Base-by-base conservation (phyloP, 2,888 invertebrate genomes). In the Beris morrisii region DNA sequence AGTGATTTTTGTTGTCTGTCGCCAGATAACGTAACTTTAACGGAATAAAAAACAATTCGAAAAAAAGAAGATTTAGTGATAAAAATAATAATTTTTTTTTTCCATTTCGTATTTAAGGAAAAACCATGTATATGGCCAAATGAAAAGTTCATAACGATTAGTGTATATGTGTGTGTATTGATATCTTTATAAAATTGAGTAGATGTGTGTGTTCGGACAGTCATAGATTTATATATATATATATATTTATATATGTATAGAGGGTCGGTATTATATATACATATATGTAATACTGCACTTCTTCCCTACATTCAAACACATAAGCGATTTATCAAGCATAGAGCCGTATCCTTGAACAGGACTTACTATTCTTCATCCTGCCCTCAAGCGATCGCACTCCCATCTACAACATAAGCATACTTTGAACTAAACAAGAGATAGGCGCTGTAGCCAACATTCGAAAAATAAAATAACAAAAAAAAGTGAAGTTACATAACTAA, bases 361-460 rank as follows among this genome's bases (percentile, higher is more conserved):
- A 64, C 66, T 64, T 64, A 64, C 61, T 61, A 61, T 55, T 68
- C 66, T 68, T 57, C 61, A 64, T 66, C 57, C 66, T 68, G 66
- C 66, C 64, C 48, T 64, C 55, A 66, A 66, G 64, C 68, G 66
- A 68, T 68, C 68, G 54, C 55, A 68, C 66, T 54, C 44, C 68
- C 68, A 64, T 68, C 68, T 68, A 68, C 58, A 53, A 52, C 52
- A 65, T 7, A 22, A 15, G 31, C 55, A 61, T 65, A 38, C 5
- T 7, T 9, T 32, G 28, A 65, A 65, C 56, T 65, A 56, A 56
- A 30, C 12, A 48, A 59, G 48, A 22, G 52, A 50, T 11, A 48
- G 22, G 11, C 11, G 13, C 58, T 48, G 61, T 31, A 50, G 61
- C 38, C 30, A 61, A 61, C 61, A 38, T 61, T 50, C 64, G n/a